Base-by-base conservation (phyloP, 1,140 invertebrate genomes). In the Microplitis mediator region DNA sequence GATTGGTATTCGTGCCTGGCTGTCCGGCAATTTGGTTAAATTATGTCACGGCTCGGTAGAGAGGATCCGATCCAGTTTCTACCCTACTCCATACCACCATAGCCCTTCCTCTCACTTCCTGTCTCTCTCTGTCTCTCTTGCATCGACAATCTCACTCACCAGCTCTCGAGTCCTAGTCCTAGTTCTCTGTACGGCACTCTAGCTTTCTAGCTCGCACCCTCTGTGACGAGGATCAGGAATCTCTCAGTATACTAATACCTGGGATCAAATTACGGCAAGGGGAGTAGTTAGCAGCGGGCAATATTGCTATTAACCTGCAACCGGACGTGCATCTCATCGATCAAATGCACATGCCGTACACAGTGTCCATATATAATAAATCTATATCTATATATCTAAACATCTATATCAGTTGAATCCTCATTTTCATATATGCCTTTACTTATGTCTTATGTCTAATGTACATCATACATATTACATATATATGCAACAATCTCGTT, bases 21-120 rank as follows among this genome's bases (percentile, higher is more conserved):
- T 72, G 58, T 72, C 52, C 39, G 74, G 78, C 79, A 79, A 80
- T 80, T 80, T 79, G 76, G 75, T 75, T 80, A 79, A 80, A 80
- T 80, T 79, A 79, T 80, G 78, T 79, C 76, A 76, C 76, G 75
- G 50, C 52, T 67, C 63, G 71, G 35, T 45, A 56, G 52, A 16
- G 56, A 16, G 31, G 16, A 23, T 31, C 56, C 56, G 16, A 58
- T 58, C 8, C 4, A 23, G 56, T 16, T 58, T 23, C 56, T 14
- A n/a, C 16, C 9, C 56, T 23, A 23, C 23, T 23, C 23, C 23
- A 23, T 0, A 23, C 23, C 23, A 23, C 23, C 23, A 23, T 23
- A 2, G 1, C 23, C 23, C 23, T 23, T 23, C 2, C 23, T 23
- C 23, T 23, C 23, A 23, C 23, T 23, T 23, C 23, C 23, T 23